Evolutionary conservation across 2,113 vertebrate species (phyloP), one percentile per base, ranked within the genome.

Genomic region (Cynoglossus semilaevis): DNA sequence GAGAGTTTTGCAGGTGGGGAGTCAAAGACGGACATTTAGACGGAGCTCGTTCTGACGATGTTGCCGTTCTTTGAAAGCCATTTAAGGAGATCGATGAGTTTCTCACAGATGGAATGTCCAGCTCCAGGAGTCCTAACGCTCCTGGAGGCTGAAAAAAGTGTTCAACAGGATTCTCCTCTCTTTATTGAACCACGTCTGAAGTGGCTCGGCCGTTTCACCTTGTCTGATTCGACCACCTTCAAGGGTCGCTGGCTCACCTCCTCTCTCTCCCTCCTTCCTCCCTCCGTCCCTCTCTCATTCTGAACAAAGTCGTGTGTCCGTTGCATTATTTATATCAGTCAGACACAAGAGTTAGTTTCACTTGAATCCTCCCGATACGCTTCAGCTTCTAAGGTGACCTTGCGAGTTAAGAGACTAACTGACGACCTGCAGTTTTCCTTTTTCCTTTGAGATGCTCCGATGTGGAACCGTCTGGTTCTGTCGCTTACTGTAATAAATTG

Each of bases 401-500:
- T 36, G 15, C 53, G 42, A 74, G 22, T 14, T n/a, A 57, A 43
- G 34, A 58, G 18, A 22, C 42, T 55, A 51, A 59, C 38, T n/a
- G 56, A 63, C 16, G 58, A 74, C 38, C 62, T 67, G 70, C 74
- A 67, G 56, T 35, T 2, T 29, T 6, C 22, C n/a, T n/a, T 29
- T 29, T 55, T 63, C 58, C 53, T 71, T 55, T 59, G 52, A 80
- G 61, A 46, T 79, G 77, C 66, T 63, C 62, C 85, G 82, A 74
- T 81, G 80, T 81, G 75, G 58, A 74, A 72, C 54, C 77, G 63
- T 69, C 91, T 85, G 89, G 90, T 90, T 88, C 90, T 83, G 86
- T 92, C 82, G 89, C 91, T 90, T 90, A 90, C 89, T 94, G 92
- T 94, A 93, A 94, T 91, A 93, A 94, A 93, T 92, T 94, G 93